These are phyloP conservation scores for Sturnus vulgaris DNA, from an alignment of 2,113 vertebrate genomes.

Conservation along the genomic window DNA sequence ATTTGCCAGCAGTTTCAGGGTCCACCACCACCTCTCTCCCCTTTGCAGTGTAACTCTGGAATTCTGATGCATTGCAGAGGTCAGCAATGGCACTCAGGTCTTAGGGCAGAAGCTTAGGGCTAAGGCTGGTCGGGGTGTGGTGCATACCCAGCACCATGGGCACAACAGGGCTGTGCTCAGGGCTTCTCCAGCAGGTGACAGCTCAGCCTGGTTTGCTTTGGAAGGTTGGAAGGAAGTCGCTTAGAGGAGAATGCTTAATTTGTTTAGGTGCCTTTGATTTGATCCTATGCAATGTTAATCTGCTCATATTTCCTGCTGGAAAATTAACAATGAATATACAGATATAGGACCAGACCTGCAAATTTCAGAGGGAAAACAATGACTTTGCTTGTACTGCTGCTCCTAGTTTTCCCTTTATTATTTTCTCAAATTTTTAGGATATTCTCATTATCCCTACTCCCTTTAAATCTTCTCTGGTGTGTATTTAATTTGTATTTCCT, in stretches of 20 bases:
- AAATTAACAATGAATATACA: neutral
- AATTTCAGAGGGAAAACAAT: neutral
- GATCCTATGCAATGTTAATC: neutral
- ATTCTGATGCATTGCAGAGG: neutral
- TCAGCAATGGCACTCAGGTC: neutral
- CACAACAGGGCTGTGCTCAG: neutral
- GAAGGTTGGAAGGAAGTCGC: neutral
- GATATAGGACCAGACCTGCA: neutral
- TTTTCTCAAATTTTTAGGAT: neutral
- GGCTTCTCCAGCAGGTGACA: neutral
- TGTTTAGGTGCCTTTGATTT: neutral
- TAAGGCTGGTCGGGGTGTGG: accelerated
- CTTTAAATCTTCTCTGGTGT: neutral
- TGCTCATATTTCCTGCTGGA: neutral
- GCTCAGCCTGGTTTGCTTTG: neutral
- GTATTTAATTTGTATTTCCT: neutral
- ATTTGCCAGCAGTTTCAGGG: neutral
- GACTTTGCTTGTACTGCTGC: neutral
- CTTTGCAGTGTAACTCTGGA: neutral
- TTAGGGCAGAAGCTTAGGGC: neutral
- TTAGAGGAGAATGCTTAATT: neutral
- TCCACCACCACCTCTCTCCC: neutral
- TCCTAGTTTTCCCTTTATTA: neutral
- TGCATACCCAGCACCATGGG: too few species aligned
- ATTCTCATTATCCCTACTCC: neutral